Evolutionary conservation across 2,113 vertebrate genomes (phyloP), one percentile per base, ranked within the genome.

Genomic region (Poecile atricapillus): DNA sequence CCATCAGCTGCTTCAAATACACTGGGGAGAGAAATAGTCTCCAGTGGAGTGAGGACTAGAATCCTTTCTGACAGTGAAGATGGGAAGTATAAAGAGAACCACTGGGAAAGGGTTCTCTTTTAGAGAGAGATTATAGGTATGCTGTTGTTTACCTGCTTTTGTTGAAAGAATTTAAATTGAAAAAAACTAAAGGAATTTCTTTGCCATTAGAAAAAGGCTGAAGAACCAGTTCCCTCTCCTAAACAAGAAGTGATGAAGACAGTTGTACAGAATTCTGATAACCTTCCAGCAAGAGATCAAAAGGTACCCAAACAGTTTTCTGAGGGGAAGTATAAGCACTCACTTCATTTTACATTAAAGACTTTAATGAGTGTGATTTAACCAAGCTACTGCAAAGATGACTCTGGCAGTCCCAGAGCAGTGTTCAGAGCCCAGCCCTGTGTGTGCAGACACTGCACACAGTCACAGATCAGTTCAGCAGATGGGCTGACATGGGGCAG

Each of bases 201-300:
- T 41, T 88, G 87, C 69, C 37, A 13, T 71, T 53, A 91, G 90
- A 87, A 98, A 89, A 93, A 94, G 46, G 64, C 77, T 69, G 97
- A 98, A 60, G 98, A 98, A 94, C 80, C 90, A 56, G 20, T 76
- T 89, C 96, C 79, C 7, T 75, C 97, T 94, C 76, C 94, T 75
- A 96, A 95, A 64, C 95, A 95, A 56, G 96, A 96, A 68, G 83
- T 75, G 33, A 43, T 75, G 41, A 89, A 87, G 65, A 85, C 95
- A 41, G 52, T 83, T 77, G 43, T 93, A 87, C 90, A 75, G 71
- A 95, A 82, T 58, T 87, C 94, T 47, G 96, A 94, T 67, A 23
- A 50, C 22, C 49, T 91, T 79, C 85, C 91, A 90, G 70, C 86
- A 76, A 96, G 89, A 90, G 97, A 98, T 52, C 98, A 98, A 85